Conservation (phyloP, 2,888 invertebrate genomes). For the Microplitis deprimator region DNA sequence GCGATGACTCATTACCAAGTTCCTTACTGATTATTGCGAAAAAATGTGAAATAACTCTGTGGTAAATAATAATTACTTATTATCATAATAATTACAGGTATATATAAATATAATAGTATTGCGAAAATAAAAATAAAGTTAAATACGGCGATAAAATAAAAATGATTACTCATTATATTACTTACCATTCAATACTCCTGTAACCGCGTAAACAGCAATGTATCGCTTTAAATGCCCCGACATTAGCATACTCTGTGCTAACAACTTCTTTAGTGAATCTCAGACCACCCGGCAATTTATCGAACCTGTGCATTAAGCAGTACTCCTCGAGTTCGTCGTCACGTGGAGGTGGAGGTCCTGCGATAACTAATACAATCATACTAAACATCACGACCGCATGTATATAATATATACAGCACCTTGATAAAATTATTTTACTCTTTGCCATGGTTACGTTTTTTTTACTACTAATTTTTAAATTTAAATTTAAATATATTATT, state of each 20-base stretch:
- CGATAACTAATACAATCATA: slow-evolving; percentile 10
- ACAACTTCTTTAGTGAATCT: slow-evolving; percentile 83
- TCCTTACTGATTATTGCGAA: not conserved
- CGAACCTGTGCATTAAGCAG: slow-evolving; percentile 76
- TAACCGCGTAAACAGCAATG: slow-evolving; percentile 86
- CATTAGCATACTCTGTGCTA: slow-evolving; percentile 79
- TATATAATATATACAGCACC: not conserved
- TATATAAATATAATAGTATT: not conserved
- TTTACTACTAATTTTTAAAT: not conserved
- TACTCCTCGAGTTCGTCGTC: slow-evolving; percentile 71
- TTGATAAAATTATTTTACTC: not conserved
- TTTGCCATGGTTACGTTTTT: slow-evolving; percentile 13
- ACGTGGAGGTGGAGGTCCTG: slow-evolving; percentile 26
- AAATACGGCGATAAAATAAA: slow-evolving; percentile 1
- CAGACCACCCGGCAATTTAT: slow-evolving; percentile 76
- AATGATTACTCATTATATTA: slow-evolving; percentile 71
- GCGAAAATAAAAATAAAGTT: not conserved
- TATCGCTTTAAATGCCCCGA: slow-evolving; percentile 81
- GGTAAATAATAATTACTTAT: not conserved
- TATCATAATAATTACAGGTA: not conserved
- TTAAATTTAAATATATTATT: not conserved
- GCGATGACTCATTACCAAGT: not conserved
- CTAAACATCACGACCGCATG: slow-evolving; percentile 7
- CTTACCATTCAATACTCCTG: slow-evolving; percentile 86
- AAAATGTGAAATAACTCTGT: not conserved